Percentiles rank a stretch among this genome's conserved stretches.
Conservation (phyloP, 1,140 invertebrate genomes). For the Polypedilum vanderplanki region DNA sequence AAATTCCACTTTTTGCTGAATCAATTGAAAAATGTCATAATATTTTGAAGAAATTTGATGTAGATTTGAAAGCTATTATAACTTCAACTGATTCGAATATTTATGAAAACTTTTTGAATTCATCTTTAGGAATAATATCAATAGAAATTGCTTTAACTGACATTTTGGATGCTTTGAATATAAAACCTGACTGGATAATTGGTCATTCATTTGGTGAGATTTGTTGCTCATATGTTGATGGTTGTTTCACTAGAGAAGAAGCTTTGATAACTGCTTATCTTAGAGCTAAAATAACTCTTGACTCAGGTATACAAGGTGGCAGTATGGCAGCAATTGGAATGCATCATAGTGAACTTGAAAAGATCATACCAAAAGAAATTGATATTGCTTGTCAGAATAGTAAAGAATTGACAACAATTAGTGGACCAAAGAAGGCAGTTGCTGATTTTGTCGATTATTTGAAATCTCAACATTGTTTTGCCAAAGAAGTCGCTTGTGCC, state of each 20-base stretch:
- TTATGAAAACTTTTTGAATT: constrained; percentile 77
- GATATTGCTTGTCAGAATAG: constrained; percentile 93
- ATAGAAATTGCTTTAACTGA: constrained; percentile 92
- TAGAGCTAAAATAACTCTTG: constrained; percentile 63
- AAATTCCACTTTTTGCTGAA: constrained; percentile 66
- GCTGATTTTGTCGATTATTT: constrained; percentile 60
- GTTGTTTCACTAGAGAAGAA: constrained; percentile 85
- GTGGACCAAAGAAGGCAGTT: constrained; percentile 68
- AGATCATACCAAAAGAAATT: constrained; percentile 66
- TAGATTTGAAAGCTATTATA: constrained; percentile 77
- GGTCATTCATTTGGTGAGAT: constrained; percentile 94
- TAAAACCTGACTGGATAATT: constrained; percentile 78
- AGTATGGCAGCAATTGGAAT: constrained; percentile 72
- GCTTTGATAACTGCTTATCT: constrained; percentile 80
- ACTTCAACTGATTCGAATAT: constrained; percentile 64
- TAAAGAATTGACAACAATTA: no score
- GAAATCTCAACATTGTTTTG: constrained; percentile 69
- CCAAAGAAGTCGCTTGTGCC: constrained; percentile 69
- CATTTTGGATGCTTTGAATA: constrained; percentile 49
- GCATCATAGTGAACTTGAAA: constrained; percentile 75
- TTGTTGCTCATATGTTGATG: constrained; percentile 94
- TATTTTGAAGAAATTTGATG: constrained; percentile 62
- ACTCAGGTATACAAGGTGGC: no score
- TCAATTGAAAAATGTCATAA: constrained; percentile 70
- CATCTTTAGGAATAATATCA: constrained; percentile 88